These are phyloP conservation scores for Cerastis leucographa DNA, from an alignment of 2,888 invertebrate species.

Conservation along the genomic window DNA sequence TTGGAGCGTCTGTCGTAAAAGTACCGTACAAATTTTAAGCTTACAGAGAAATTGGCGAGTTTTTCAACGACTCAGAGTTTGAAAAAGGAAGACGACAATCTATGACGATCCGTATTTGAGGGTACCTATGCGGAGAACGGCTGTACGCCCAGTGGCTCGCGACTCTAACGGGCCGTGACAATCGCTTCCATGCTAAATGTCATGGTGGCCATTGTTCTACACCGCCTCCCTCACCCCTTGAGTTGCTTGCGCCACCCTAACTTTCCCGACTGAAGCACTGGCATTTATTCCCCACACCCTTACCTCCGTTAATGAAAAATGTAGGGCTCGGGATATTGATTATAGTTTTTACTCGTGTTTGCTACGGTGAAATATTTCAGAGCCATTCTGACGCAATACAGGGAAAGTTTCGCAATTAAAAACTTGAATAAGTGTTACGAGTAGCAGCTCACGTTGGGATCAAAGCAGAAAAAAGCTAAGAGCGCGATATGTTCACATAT, in stretches of 20 bases:
- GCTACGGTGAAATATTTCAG: conserved; percentile 56
- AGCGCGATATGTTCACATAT: conserved; percentile 2
- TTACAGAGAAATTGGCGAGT: conserved; percentile 37
- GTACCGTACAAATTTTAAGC: conserved; percentile 46
- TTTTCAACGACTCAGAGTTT: conserved; percentile 49
- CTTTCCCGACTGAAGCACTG: conserved; percentile 82
- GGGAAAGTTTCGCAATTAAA: conserved; percentile 60
- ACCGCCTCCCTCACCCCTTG: conserved; percentile 71
- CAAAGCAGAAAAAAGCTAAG: conserved; percentile 24
- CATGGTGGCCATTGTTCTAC: conserved; percentile 90
- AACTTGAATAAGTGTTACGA: conserved; percentile 43
- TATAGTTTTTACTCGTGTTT: conserved; percentile 70
- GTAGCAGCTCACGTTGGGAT: conserved; percentile 37
- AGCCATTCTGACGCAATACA: conserved; percentile 47
- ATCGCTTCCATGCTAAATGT: conserved; percentile 90
- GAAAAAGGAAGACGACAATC: conserved; percentile 72
- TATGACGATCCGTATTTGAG: conserved; percentile 81
- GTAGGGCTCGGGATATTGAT: conserved; percentile 80
- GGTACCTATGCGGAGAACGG: conserved; percentile 80
- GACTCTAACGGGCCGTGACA: conserved; percentile 88
- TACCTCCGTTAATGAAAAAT: conserved; percentile 84
- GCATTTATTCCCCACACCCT: conserved; percentile 85
- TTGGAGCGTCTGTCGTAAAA: conserved; percentile 33
- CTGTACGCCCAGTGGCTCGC: conserved; percentile 84
- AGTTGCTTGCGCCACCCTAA: conserved; percentile 74